Conservation (phyloP, 2,113 vertebrate species). For the Etheostoma cragini region DNA sequence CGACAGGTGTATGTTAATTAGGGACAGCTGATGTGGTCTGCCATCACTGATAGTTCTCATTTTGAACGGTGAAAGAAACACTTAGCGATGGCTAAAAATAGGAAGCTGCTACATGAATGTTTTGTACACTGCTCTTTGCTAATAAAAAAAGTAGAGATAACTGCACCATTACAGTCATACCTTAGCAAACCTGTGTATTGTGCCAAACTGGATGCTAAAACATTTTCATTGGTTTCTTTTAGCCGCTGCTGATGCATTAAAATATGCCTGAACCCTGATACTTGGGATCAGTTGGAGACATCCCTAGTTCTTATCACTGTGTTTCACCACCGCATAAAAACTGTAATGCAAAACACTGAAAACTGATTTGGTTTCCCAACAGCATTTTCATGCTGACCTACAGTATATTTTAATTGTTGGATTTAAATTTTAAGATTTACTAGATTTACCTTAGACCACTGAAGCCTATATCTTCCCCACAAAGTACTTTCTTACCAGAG, state of each 20-base stretch:
- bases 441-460: neutral
- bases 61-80: neutral
- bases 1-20: neutral
- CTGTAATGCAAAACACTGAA: neutral
- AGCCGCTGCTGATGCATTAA: neutral
- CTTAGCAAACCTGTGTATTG: neutral
- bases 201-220: neutral
- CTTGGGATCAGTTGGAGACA: neutral
- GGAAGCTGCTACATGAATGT: neutral
- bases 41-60: neutral
- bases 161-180: neutral
- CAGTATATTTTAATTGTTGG: neutral
- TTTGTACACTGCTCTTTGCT: neutral
- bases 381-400: neutral
- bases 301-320: neutral
- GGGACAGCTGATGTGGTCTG: neutral
- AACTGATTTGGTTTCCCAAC: neutral
- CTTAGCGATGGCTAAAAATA: neutral
- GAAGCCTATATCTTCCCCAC: constrained; percentile 25
- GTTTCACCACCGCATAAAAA: neutral
- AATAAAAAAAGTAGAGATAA: neutral
- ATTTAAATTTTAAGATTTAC: neutral
- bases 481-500: constrained; percentile 58
- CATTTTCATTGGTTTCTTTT: neutral
- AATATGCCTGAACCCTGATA: neutral